These are phyloP conservation scores for Aphelenchoides bicaudatus DNA, from an alignment of 2,888 invertebrate species.

Conservation along the genomic window DNA sequence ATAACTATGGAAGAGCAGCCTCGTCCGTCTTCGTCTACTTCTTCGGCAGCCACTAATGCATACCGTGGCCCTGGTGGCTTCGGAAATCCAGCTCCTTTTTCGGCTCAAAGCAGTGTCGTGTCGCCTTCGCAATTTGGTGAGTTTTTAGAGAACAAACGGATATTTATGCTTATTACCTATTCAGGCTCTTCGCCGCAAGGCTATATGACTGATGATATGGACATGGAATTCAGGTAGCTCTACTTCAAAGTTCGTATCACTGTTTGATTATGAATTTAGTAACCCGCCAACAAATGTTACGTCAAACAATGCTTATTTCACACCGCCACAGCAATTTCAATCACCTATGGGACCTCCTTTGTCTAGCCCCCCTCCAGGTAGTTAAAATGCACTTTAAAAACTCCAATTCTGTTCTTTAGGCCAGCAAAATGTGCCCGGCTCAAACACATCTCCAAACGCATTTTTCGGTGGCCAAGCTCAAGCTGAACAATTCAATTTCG, in stretches of 20 bases:
- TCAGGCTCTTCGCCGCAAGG: slow-evolving; percentile 29
- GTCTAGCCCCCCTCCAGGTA: not conserved
- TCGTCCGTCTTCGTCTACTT: not conserved
- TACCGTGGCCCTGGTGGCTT: too few species aligned
- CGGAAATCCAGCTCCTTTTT: not conserved
- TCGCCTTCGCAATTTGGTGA: not conserved
- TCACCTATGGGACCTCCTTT: not conserved
- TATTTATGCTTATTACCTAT: too few species aligned
- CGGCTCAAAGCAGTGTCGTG: not conserved
- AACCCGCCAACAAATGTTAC: slow-evolving; percentile 5
- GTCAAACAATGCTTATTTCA: not conserved
- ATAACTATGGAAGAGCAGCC: slow-evolving; percentile 16
- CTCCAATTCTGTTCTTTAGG: too few species aligned
- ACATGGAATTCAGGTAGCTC: too few species aligned
- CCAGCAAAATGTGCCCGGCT: too few species aligned
- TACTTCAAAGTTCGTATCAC: too few species aligned
- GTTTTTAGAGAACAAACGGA: too few species aligned
- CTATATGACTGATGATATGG: slow-evolving; percentile 32
- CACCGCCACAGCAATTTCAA: slow-evolving; percentile 10
- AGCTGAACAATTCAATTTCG: too few species aligned
- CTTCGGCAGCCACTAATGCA: too few species aligned
- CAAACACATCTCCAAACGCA: too few species aligned
- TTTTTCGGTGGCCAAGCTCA: too few species aligned
- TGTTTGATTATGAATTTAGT: too few species aligned
- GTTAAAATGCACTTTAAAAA: not conserved